These are phyloP conservation scores for Osmerus eperlanus DNA, from an alignment of 2,113 vertebrate species.

Conservation along the genomic window DNA sequence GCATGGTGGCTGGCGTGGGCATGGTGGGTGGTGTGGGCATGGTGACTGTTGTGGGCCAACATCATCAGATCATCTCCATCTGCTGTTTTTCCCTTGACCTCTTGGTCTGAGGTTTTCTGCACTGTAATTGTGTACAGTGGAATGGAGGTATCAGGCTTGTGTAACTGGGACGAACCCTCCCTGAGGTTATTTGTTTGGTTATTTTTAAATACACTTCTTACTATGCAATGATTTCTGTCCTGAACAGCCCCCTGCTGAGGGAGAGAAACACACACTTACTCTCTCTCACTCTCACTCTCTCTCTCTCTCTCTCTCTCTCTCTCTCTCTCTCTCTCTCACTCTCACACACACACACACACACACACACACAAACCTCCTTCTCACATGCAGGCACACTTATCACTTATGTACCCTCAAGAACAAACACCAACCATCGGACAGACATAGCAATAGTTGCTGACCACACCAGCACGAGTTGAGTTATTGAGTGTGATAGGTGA, in stretches of 20 bases:
- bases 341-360: background rate
- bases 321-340: background rate
- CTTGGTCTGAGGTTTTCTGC: background rate
- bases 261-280: constrained; percentile 1
- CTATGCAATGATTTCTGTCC: background rate
- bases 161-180: background rate
- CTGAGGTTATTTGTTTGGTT: background rate
- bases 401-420: background rate
- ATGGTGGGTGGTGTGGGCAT: too few relatives aligned
- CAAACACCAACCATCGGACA: background rate
- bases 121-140: background rate
- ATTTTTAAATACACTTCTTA: constrained; percentile 5
- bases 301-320: background rate
- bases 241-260: background rate
- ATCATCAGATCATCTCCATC: background rate
- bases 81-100: background rate
- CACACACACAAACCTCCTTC: background rate
- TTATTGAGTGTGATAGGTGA: background rate
- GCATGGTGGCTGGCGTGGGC: too few relatives aligned
- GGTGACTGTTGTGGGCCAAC: too few relatives aligned
- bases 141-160: background rate
- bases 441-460: background rate
- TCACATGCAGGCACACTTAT: background rate
- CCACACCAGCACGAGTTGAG: background rate
- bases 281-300: background rate